Conservation (phyloP, 2,888 invertebrate species). For the Pseudococcus viburni region DNA sequence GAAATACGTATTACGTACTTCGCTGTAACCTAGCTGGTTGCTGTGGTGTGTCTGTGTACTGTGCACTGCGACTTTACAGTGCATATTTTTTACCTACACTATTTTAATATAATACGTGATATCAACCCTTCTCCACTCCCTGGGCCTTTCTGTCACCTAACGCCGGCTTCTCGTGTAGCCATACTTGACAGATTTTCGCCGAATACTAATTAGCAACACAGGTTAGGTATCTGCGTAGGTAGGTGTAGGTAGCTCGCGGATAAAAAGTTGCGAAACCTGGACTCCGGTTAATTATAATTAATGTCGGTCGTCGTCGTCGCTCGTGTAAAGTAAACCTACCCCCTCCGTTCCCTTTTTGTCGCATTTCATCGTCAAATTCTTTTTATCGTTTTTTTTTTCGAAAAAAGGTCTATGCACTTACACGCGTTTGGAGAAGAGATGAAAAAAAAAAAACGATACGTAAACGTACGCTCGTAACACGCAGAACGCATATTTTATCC, state of each 20-base stretch:
- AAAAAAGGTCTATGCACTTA: neutral
- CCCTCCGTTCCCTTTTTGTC: neutral
- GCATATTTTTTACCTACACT: neutral
- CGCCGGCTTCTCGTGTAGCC: neutral
- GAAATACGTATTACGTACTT: neutral
- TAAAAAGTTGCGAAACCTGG: slow-evolving; percentile 45
- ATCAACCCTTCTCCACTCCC: neutral
- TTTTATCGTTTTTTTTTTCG: neutral
- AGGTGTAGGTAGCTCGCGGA: neutral
- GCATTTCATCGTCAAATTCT: neutral
- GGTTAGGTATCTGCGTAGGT: neutral
- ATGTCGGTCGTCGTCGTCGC: slow-evolving; percentile 22
- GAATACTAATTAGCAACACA: slow-evolving; percentile 32
- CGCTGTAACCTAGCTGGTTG: too few species aligned
- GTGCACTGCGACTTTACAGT: too few species aligned
- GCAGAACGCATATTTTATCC: neutral
- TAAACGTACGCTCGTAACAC: too few species aligned
- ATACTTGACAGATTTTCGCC: slow-evolving; percentile 33
- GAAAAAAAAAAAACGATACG: neutral
- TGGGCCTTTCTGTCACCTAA: neutral
- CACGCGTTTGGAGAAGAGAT: neutral
- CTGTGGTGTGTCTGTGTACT: too few species aligned
- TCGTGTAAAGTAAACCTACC: neutral
- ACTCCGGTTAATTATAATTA: slow-evolving; percentile 33
- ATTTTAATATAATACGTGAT: slow-evolving; percentile 46